Percentiles rank a stretch among this genome's conserved stretches.
These are phyloP conservation scores for Parambassis ranga DNA, from an alignment of 2,797 vertebrate genomes.

Conservation along the genomic window DNA sequence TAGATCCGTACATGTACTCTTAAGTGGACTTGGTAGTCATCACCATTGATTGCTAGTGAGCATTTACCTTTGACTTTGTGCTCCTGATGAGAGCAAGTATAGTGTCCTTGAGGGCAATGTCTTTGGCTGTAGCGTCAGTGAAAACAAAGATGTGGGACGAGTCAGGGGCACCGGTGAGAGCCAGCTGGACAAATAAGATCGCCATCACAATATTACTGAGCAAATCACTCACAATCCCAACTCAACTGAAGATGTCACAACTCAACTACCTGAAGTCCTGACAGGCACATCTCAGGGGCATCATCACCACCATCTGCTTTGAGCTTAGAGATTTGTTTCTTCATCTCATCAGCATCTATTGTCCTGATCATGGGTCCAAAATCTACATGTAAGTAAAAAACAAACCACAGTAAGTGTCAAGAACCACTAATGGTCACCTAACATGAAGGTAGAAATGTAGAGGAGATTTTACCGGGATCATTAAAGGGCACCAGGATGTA, in stretches of 20 bases:
- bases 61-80: slow-evolving; percentile 74
- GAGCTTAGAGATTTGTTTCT: slow-evolving; percentile 70
- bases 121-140: slow-evolving; percentile 78
- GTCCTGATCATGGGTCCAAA: slow-evolving; percentile 78
- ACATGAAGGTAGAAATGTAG: not conserved
- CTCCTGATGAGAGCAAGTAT: slow-evolving; percentile 73
- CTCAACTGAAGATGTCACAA: not conserved
- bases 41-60: not conserved
- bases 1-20: accelerated
- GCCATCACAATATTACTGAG: not conserved
- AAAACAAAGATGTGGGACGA: slow-evolving; percentile 80
- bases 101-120: slow-evolving; percentile 67
- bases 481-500: slow-evolving; percentile 84
- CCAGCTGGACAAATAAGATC: slow-evolving; percentile 67
- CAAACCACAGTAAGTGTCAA: no score
- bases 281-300: slow-evolving; percentile 75
- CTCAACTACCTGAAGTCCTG: slow-evolving; percentile 74
- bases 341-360: slow-evolving; percentile 68
- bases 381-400: slow-evolving; percentile 24
- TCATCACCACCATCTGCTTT: slow-evolving; percentile 50
- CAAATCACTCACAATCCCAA: not conserved
- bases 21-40: not conserved
- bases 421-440: not conserved
- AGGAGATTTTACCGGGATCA: slow-evolving; percentile 68
- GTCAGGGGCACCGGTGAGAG: slow-evolving; percentile 73